Base-by-base conservation (phyloP, 2,113 vertebrate species). In the Psittacula cyanocephala region DNA sequence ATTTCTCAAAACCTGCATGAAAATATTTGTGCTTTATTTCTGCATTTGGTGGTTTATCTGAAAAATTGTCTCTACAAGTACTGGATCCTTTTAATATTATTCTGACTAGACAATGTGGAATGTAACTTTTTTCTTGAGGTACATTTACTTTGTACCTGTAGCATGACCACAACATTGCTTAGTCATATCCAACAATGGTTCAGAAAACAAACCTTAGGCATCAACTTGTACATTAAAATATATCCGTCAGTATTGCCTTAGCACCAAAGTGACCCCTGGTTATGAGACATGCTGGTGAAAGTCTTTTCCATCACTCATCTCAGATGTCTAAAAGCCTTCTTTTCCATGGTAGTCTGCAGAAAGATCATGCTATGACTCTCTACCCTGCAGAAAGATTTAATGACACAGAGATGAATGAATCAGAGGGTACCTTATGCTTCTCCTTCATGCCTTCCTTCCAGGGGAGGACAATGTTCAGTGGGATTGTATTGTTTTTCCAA, bases 1-100 rank as follows among this genome's bases (percentile, higher is more conserved):
- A 75, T 68, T 89, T 95, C 69, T 95, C 41, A 90, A 95, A 97
- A 94, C 46, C 50, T 75, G 23, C 49, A 94, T 39, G 65, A 91
- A 97, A 97, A 96, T 79, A 95, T 88, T 88, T 70, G 37, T 79
- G 47, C 29, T 94, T 91, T 94, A 88, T 92, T 95, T 95, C 94
- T 83, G 11, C 31, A 62, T 95, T 95, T 86, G 9, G 11, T 67
- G 9, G 13, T 87, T 96, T 88, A 52, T 86, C 67, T 93, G 72
- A 85, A 95, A 89, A 88, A 41, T 12, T 65, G 3, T 77, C 13
- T 62, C 13, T 71, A 16, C 19, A 18, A 3, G 53, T 53, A 62
- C 17, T 67, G 10, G 7, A 39, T 74, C 28, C 5, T 64, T 81
- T 60, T 14, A 39, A 27, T 76, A 72, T 44, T 41, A 37, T 72